phyloP scores from a whole-genome alignment of 1,140 invertebrate genomes.

The Aphidius gifuensis region DNA sequence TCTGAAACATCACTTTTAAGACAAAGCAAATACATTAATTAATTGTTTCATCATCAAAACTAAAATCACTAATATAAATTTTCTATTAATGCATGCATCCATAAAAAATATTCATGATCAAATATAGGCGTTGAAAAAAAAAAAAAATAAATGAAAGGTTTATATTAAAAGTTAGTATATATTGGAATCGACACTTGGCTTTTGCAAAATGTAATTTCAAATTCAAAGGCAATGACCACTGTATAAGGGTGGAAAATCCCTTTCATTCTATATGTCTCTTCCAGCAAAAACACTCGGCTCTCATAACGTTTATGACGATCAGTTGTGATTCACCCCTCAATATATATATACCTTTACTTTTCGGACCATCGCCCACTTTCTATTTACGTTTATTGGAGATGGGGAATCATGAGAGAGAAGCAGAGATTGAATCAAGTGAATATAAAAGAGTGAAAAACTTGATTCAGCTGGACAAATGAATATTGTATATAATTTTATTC shows the following conservation, averaged over 20 bases:
- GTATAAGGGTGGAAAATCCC: slow-evolving; percentile 2
- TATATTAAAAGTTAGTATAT: slow-evolving; percentile 22
- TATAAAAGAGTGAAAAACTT: slow-evolving; percentile 14
- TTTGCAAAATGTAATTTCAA: slow-evolving; percentile 48
- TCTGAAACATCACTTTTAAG: neutral
- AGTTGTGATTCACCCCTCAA: neutral
- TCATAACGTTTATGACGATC: too few relatives aligned
- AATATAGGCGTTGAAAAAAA: too few relatives aligned
- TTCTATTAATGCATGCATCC: too few relatives aligned
- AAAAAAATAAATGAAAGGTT: too few relatives aligned
- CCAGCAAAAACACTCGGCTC: too few relatives aligned
- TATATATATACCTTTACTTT: slow-evolving; percentile 18
- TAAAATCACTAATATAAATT: too few relatives aligned
- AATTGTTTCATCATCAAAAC: too few relatives aligned
- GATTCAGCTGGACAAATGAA: slow-evolving; percentile 54
- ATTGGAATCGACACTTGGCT: slow-evolving; percentile 45
- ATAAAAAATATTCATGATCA: too few relatives aligned
- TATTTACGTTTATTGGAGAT: slow-evolving; percentile 46
- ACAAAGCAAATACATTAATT: too few relatives aligned
- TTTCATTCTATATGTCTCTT: too few relatives aligned
- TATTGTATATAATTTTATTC: slow-evolving; percentile 52
- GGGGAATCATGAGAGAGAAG: neutral
- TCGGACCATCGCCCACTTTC: slow-evolving; percentile 33
- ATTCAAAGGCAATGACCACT: slow-evolving; percentile 54
- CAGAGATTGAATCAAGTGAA: too few relatives aligned